Evolutionary conservation across 2,888 invertebrate species (phyloP), one percentile per base, ranked within the genome.

Genomic region (Nebria salina): DNA sequence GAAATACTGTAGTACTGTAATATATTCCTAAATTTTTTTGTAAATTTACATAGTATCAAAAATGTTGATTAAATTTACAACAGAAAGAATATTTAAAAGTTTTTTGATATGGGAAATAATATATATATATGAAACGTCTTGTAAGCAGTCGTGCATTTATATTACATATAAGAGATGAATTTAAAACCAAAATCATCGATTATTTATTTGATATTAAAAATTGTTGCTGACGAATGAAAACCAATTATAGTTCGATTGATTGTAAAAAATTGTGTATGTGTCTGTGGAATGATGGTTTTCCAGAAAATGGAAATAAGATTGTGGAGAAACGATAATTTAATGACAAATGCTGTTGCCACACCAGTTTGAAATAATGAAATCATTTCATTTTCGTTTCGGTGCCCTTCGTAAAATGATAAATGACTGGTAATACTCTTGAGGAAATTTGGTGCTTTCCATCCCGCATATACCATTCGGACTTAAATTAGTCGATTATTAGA

Each of bases 281-380:
- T n/a, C n/a, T 54, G 7, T 54, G 54, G 54, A 54, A 6, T 54
- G 8, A 54, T 72, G 72, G 41, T 77, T 54, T 43, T 34, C 43
- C 54, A 15, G 54, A 68, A 77, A 70, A 64, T 25, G 77, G 43
- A 77, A 77, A 77, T 77, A 64, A 77, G 70, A 68, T 72, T 42
- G 64, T 26, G 54, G 65, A n/a, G 72, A 77, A 72, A 72, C 77
- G 77, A 72, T 77, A 70, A 72, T 77, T 77, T 77, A 77, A 77
- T 77, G 77, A 77, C 70, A 26, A 77, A 77, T 70, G 70, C 70
- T 70, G 11, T 70, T 20, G 25, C 25, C 70, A 70, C 34, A 70
- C 11, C 70, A 25, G 70, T 70, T 76, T 68, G 66, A 65, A 75
- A 75, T 75, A 75, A 75, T 75, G 75, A 75, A 65, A 75, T 75